Percentiles rank a stretch among this genome's conserved stretches.
phyloP scores from a whole-genome alignment of 2,113 vertebrate species.

The Nipponia nippon region DNA sequence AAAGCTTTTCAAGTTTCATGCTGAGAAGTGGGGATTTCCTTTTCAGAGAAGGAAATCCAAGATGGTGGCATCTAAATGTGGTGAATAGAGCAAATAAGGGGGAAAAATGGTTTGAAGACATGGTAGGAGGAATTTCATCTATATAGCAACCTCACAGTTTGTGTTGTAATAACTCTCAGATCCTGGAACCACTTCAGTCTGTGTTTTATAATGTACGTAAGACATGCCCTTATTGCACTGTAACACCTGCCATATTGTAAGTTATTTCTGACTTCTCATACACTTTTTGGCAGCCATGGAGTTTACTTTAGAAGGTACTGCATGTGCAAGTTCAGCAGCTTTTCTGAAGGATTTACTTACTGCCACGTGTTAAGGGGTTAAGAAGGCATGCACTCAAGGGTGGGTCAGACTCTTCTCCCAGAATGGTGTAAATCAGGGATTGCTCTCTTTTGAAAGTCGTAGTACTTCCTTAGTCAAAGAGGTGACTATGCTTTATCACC shows the following conservation, averaged over 20 bases:
- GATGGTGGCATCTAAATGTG: background rate
- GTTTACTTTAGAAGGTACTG: conserved; percentile 67
- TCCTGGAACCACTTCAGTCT: conserved; percentile 32
- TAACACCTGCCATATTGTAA: conserved; percentile 53
- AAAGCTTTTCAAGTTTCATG: conserved; percentile 11
- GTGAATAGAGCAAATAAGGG: background rate
- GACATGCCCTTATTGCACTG: conserved; percentile 44
- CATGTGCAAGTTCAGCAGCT: conserved; percentile 56
- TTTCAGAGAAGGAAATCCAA: background rate
- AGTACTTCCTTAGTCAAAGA: background rate
- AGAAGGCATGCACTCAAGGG: conserved; percentile 5
- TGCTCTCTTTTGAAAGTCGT: background rate
- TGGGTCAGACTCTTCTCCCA: background rate
- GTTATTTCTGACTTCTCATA: conserved; percentile 60
- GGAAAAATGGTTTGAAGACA: background rate
- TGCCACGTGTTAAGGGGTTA: conserved; percentile 31
- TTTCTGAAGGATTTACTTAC: conserved; percentile 40
- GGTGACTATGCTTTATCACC: background rate
- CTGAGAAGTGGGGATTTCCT: background rate
- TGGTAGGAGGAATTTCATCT: background rate
- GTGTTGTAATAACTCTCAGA: background rate
- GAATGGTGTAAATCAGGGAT: background rate
- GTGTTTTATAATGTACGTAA: conserved; percentile 22
- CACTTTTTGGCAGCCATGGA: conserved; percentile 50
- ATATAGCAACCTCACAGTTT: background rate